These are phyloP conservation scores for Ectemnius cavifrons DNA, from an alignment of 2,888 invertebrate species.

Conservation along the genomic window DNA sequence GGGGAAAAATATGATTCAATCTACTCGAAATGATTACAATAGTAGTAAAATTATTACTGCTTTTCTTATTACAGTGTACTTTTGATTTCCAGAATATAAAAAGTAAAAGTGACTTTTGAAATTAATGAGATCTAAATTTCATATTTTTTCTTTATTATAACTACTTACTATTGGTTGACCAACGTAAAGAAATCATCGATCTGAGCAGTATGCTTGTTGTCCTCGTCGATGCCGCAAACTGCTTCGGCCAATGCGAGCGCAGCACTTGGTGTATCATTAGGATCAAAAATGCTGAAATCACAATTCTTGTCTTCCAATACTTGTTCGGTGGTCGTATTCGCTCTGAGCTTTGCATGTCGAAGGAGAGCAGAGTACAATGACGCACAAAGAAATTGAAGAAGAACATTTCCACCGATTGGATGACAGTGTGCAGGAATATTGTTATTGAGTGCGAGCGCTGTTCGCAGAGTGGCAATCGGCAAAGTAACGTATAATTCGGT, in stretches of 20 bases:
- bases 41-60: too few relatives aligned
- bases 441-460: slow-evolving; percentile 82
- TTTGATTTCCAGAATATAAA: background rate
- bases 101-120: background rate
- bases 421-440: slow-evolving; percentile 84
- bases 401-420: slow-evolving; percentile 85
- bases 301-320: slow-evolving; percentile 5
- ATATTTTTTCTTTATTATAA: background rate
- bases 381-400: slow-evolving; percentile 81
- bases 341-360: slow-evolving; percentile 27
- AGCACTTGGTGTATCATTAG: slow-evolving; percentile 55
- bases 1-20: too few relatives aligned
- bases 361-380: slow-evolving; percentile 83
- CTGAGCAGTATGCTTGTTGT: slow-evolving; percentile 88
- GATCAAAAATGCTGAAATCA: slow-evolving; percentile 61
- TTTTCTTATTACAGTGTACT: too few relatives aligned
- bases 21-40: too few relatives aligned
- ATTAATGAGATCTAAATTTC: background rate
- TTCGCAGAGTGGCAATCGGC: slow-evolving; percentile 80
- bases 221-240: slow-evolving; percentile 88
- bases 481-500: slow-evolving; percentile 85
- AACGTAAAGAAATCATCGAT: slow-evolving; percentile 81
- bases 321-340: background rate
- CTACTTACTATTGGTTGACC: slow-evolving; percentile 41
- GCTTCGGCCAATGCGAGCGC: slow-evolving; percentile 88